phyloP scores from a whole-genome alignment of 92 coral and sea anemone species.

The Pocillopora grandis region DNA sequence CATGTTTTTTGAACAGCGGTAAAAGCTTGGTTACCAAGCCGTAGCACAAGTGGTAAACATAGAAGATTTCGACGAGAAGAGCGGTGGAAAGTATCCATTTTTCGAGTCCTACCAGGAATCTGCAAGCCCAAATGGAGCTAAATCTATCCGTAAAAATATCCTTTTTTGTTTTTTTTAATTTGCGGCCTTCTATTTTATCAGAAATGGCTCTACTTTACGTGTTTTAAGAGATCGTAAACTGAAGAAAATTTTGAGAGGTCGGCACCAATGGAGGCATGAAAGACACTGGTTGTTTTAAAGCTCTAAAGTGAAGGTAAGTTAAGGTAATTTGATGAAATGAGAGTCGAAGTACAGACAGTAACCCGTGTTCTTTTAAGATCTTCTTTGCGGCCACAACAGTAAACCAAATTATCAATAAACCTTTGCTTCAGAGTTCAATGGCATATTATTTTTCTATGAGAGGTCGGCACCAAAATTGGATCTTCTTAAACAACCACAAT shows the following conservation, averaged over 20 bases:
- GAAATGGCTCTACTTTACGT: slow-evolving; percentile 5
- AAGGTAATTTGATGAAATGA: slow-evolving; percentile 21
- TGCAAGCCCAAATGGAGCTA: slow-evolving; percentile 7
- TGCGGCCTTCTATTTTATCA: slow-evolving; percentile 8
- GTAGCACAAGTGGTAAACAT: no score
- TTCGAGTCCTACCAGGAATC: slow-evolving; percentile 8
- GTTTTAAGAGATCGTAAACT: slow-evolving; percentile 21
- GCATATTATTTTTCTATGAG: no score
- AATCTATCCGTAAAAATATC: neutral
- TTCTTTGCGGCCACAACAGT: no score
- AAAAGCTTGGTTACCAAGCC: no score
- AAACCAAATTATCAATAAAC: no score
- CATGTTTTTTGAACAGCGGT: no score
- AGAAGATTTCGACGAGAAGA: neutral
- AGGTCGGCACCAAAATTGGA: no score
- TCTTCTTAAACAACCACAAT: no score
- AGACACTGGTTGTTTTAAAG: slow-evolving; percentile 12
- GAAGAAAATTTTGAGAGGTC: slow-evolving; percentile 38
- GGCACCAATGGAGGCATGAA: slow-evolving; percentile 17
- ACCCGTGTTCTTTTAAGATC: slow-evolving; percentile 3
- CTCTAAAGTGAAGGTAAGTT: slow-evolving; percentile 25
- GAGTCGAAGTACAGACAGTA: neutral
- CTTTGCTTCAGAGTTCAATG: no score
- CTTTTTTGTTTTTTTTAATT: neutral
- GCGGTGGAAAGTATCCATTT: slow-evolving; percentile 3